Evolutionary conservation across 1,140 invertebrate species (phyloP), one percentile per base, ranked within the genome.

Genomic region (Brachionus koreanus): DNA sequence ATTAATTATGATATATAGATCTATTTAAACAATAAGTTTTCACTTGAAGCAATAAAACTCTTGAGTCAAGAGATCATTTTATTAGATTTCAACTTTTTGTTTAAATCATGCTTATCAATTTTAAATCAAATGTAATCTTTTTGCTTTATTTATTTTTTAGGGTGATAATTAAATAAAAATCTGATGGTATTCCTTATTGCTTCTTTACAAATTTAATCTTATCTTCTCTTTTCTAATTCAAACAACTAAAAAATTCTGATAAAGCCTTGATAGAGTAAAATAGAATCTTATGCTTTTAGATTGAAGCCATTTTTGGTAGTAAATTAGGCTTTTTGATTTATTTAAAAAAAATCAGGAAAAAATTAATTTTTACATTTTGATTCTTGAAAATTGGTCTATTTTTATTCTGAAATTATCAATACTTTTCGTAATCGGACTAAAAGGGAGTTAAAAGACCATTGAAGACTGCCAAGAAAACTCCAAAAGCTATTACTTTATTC

Each of bases 21-120:
- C 16, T 57, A 25, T 57, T 57, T 57, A 19, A 57, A 57, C 19
- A 57, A 57, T 57, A 57, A 23, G 49, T 57, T 57, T 57, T 57
- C 49, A 65, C 25, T 65, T 65, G 63, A 65, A 65, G 63, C 49
- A 57, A 57, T 57, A 57, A 65, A 65, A 65, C 33, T 65, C 63
- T 5, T 23, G 12, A 23, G 25, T 33, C 63, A 3, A 33, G 10
- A 65, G 33, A 37, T 65, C 33, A 37, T 65, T 65, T 65, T 65
- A n/a, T 65, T 35, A 33, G 65, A 10, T 69, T 69, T 69, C 33
- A 42, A 69, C 42, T 19, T 69, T 69, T 10, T 37, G 65, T 16
- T 39, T 39, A 69, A 69, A 69, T 69, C 65, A 69, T 69, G 65
- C 65, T 69, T 69, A 69, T 69, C 65, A 69, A 37, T 69, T 69